Base-by-base conservation (phyloP, 2,888 invertebrate genomes). In the Plebejus argus region DNA sequence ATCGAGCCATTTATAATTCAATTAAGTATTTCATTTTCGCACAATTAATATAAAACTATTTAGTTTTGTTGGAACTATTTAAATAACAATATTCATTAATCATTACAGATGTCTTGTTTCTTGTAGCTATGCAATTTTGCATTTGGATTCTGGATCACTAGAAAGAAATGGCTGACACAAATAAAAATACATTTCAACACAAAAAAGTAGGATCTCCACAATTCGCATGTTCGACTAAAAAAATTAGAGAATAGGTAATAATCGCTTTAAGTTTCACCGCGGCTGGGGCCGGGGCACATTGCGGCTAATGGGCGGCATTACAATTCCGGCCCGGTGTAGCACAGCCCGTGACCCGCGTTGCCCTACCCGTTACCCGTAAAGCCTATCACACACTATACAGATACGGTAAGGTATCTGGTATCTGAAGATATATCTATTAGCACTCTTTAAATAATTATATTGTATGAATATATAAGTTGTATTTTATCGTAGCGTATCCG, bases 291-390 rank as follows among this genome's bases (percentile, higher is more conserved):
- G 80, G 78, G 78, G 79, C 78, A 79, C 56, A 72, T 74, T 71
- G 56, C 81, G 82, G 84, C 83, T 90, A 89, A 90, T 89, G 85
- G 88, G 84, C 83, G 84, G 84, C 86, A 91, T 91, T 91, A 90
- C 90, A 88, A 90, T 90, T 90, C 89, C 83, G 84, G 86, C 88
- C 86, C 86, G 86, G 87, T 86, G 86, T 87, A 85, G 85, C 86
- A 86, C 84, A 83, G 83, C 85, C 86, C 85, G 83, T 83, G 66
- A 66, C 66, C 66, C 28, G 28, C 66, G 66, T 66, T 66, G 33
- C 66, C 28, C 66, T 66, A 33, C 66, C 61, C 61, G 61, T 61
- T 61, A 61, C 86, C 88, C 90, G 85, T 15, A 53, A 53, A 53
- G 53, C 18, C 53, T 18, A 1, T 53, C 18, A 18, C 53, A 53